phyloP scores from a whole-genome alignment of 2,113 vertebrate species.

The Regulus satrapa region DNA sequence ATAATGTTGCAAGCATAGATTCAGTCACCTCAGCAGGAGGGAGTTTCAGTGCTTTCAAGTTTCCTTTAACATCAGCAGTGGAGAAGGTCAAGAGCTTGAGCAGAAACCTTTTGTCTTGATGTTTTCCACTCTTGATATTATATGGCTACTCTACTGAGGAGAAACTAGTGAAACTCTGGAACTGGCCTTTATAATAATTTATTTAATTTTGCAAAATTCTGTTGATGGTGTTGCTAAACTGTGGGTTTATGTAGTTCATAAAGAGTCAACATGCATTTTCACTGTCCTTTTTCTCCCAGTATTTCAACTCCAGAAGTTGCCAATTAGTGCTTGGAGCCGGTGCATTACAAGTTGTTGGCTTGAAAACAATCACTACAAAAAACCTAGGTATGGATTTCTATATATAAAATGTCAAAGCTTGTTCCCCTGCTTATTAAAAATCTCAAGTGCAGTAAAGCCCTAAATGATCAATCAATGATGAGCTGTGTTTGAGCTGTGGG shows the following conservation, averaged over 20 bases:
- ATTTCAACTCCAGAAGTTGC: constrained; percentile 98
- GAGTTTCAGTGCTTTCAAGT: neutral
- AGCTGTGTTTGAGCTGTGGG: neutral
- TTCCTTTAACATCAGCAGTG: neutral
- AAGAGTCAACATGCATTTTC: neutral
- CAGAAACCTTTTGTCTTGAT: neutral
- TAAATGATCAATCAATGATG: neutral
- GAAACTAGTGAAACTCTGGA: neutral
- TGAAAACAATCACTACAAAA: constrained; percentile 99
- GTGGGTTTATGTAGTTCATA: neutral
- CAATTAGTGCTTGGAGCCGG: constrained; percentile 96
- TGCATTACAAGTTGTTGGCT: constrained; percentile 93
- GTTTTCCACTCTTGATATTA: neutral
- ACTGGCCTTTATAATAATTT: neutral
- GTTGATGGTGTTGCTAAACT: neutral
- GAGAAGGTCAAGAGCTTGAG: neutral
- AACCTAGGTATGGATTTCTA: constrained; percentile 84
- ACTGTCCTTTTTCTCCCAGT: constrained; percentile 70
- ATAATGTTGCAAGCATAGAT: neutral
- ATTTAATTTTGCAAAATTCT: neutral
- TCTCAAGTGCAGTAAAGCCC: neutral
- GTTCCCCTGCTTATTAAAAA: neutral
- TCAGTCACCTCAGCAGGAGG: neutral
- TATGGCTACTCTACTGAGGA: rapidly evolving
- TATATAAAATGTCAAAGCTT: neutral